These are phyloP conservation scores for Caracal caracal DNA, from an alignment of 2,113 vertebrate genomes.

Conservation along the genomic window DNA sequence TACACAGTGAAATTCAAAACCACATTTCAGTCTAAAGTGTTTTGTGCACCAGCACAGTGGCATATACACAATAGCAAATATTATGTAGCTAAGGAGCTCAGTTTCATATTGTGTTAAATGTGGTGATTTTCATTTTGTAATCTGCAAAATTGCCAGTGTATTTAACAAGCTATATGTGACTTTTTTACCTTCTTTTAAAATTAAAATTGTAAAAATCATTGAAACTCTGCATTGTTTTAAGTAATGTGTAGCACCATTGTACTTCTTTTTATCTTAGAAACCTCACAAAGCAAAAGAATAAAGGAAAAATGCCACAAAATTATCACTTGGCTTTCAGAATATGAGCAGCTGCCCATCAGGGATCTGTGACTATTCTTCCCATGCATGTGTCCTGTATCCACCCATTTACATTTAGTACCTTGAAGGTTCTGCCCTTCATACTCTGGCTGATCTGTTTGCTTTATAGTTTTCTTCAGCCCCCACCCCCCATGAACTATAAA, in stretches of 20 bases:
- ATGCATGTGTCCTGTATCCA: rapidly evolving
- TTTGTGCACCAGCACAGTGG: neutral
- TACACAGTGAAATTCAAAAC: neutral
- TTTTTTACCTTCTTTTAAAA: neutral
- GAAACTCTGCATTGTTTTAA: neutral
- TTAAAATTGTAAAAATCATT: neutral
- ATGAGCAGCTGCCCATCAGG: neutral
- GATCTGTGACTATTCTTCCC: neutral
- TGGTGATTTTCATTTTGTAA: neutral
- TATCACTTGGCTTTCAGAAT: neutral
- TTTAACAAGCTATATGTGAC: neutral
- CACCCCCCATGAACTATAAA: neutral
- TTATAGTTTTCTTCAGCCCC: neutral
- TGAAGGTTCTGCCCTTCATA: neutral
- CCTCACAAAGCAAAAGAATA: neutral
- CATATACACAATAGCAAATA: neutral
- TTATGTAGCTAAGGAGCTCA: neutral
- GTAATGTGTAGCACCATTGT: neutral
- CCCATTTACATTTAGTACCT: neutral
- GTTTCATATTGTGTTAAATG: neutral
- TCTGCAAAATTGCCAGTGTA: neutral
- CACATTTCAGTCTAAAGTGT: neutral
- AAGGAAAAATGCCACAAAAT: neutral
- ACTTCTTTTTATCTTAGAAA: neutral
- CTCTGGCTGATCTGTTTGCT: neutral